Evolutionary conservation across 2,888 invertebrate species (phyloP).

Genomic region (Chloroclystis v-ata): DNA sequence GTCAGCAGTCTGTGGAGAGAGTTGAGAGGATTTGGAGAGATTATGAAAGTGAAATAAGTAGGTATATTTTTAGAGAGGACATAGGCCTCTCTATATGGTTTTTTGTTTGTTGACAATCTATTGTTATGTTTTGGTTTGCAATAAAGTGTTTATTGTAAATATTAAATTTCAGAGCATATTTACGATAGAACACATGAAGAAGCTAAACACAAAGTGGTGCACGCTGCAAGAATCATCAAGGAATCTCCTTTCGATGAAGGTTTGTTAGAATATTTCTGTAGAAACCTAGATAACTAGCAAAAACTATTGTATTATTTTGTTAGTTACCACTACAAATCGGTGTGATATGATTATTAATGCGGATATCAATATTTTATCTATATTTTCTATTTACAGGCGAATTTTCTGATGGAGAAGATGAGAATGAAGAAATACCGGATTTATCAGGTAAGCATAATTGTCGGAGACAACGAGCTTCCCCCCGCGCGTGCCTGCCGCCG

Average conservation of each 20-base stretch:
- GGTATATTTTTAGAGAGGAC: slow-evolving; percentile 36
- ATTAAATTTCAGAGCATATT: slow-evolving; percentile 48
- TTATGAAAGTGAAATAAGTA: slow-evolving; percentile 67
- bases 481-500: not conserved
- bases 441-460: slow-evolving; percentile 29
- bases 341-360: no score
- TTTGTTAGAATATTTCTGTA: slow-evolving; percentile 24
- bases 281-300: not conserved
- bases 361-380: no score
- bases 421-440: slow-evolving; percentile 21
- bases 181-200: slow-evolving; percentile 50
- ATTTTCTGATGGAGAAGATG: slow-evolving; percentile 33
- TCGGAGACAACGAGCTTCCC: not conserved
- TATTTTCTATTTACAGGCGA: slow-evolving; percentile 42
- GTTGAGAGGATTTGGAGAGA: slow-evolving; percentile 62
- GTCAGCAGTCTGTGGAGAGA: slow-evolving; percentile 49
- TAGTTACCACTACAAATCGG: no score
- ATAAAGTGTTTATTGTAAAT: no score
- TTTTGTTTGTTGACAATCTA: no score
- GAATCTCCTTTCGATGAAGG: slow-evolving; percentile 65
- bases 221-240: slow-evolving; percentile 38
- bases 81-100: no score
- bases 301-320: no score
- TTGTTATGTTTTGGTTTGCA: no score
- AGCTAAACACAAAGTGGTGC: slow-evolving; percentile 33